Base-by-base conservation (phyloP, 2,888 invertebrate species). In the Cataglyphis rosenhaueri region DNA sequence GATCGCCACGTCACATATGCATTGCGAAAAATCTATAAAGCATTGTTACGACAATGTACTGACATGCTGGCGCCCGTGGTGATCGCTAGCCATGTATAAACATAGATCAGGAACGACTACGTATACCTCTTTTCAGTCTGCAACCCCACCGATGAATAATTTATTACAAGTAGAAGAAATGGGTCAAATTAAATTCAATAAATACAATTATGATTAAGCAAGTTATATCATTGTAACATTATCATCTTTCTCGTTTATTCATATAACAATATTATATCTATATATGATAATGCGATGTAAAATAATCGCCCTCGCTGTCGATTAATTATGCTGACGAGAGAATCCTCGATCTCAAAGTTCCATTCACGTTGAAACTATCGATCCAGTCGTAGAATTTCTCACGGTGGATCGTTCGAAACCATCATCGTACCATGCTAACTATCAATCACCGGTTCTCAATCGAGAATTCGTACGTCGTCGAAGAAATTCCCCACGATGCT, bases 1-100 rank as follows among this genome's bases (percentile, higher is more conserved):
- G 90, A 93, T 92, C 92, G 94, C 94, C 94, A 94, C 94, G 94
- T 94, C 94, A 94, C 90, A 87, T 85, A 89, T 87, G 82, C 85
- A 87, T 89, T 84, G 89, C 89, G 90, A 92, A 92, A 93, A 93
- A 93, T 93, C 93, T 92, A 93, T 93, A 93, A 87, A 89, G 85
- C 91, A 92, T 92, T 91, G 90, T 92, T 91, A 91, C 91, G 89
- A 85, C 88, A 88, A 84, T 84, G 88, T 83, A 83, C 89, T 90
- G 91, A 91, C 92, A 92, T 92, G 92, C 90, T 90, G 92, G 91
- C 90, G 89, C 90, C 91, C 90, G 91, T 91, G 90, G 89, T 71
- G 83, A 71, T 83, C 70, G 81, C 59, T 71, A 48, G 57, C 44
- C 44, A 44, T 48, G 21, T 65, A 70, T 65, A 62, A 64, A 81